Evolutionary conservation across 2,888 invertebrate species (phyloP).

Genomic region (Tenthredo mesomela): DNA sequence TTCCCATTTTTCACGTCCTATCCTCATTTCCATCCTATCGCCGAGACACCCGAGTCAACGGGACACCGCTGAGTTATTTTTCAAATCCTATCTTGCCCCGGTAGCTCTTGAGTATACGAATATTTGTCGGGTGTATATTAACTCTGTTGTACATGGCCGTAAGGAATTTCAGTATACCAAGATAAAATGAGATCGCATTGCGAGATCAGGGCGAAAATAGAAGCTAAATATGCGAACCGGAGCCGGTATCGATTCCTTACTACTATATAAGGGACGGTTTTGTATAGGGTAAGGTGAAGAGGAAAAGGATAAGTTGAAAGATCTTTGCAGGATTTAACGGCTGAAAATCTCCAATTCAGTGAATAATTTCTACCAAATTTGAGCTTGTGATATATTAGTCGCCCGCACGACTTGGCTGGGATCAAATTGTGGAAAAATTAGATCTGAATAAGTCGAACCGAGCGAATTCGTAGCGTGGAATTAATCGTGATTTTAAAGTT

Average conservation of each 20-base stretch:
- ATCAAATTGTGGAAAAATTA: background rate
- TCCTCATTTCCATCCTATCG: constrained; percentile 30
- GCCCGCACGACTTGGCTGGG: background rate
- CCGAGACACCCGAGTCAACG: constrained; percentile 33
- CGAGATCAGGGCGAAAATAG: background rate
- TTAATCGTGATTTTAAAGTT: background rate
- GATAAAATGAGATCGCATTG: constrained; percentile 33
- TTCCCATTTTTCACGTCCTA: constrained; percentile 37
- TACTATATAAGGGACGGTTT: background rate
- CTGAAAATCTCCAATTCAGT: background rate
- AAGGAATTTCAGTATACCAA: constrained; percentile 26
- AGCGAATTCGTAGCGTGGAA: background rate
- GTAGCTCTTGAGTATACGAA: constrained; percentile 1
- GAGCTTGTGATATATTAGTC: background rate
- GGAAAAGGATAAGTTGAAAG: background rate
- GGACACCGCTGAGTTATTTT: constrained; percentile 23
- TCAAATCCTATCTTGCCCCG: background rate
- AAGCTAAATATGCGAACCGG: background rate
- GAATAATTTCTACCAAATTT: background rate
- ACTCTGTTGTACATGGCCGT: background rate
- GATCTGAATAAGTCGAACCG: background rate
- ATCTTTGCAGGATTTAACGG: background rate
- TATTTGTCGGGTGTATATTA: constrained; percentile 26
- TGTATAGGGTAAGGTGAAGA: background rate
- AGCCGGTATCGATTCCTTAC: constrained; percentile 13